Evolutionary conservation across 35 echinoderm and acorn worm species (phyloP).

Genomic region (Apostichopus californicus): DNA sequence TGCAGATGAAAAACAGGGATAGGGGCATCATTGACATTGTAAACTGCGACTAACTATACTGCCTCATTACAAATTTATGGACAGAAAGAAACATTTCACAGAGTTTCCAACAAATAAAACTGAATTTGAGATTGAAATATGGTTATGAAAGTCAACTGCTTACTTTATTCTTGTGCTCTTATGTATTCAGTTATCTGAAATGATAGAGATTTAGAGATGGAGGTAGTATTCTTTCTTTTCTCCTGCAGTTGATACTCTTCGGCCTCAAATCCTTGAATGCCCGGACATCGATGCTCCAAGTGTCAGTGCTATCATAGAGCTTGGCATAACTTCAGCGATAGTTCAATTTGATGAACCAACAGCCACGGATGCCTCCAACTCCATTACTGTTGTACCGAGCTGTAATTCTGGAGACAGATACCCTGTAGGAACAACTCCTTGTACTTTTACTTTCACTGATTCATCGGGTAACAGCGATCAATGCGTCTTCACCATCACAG

Average conservation of each 20-base stretch:
- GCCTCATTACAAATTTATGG: too few relatives aligned
- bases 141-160: too few relatives aligned
- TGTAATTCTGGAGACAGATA: slow-evolving; percentile 12
- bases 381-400: background rate
- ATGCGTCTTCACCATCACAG: background rate
- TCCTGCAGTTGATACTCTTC: slow-evolving; percentile 6
- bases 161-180: too few relatives aligned
- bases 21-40: too few relatives aligned
- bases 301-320: background rate
- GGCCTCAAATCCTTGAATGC: background rate
- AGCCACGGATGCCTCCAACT: background rate
- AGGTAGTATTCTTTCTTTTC: background rate
- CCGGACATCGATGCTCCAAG: background rate
- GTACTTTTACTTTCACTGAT: slow-evolving; percentile 17
- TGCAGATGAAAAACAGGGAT: too few relatives aligned
- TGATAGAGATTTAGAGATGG: too few relatives aligned
- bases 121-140: too few relatives aligned
- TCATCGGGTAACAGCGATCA: background rate
- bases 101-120: too few relatives aligned
- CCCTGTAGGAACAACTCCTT: slow-evolving; percentile 15
- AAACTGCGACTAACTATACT: too few relatives aligned
- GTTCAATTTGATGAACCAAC: background rate
- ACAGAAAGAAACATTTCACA: too few relatives aligned
- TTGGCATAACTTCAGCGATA: background rate
- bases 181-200: too few relatives aligned